These are phyloP conservation scores for Loxodonta africana DNA, from an alignment of 2,113 vertebrate species.

Conservation along the genomic window DNA sequence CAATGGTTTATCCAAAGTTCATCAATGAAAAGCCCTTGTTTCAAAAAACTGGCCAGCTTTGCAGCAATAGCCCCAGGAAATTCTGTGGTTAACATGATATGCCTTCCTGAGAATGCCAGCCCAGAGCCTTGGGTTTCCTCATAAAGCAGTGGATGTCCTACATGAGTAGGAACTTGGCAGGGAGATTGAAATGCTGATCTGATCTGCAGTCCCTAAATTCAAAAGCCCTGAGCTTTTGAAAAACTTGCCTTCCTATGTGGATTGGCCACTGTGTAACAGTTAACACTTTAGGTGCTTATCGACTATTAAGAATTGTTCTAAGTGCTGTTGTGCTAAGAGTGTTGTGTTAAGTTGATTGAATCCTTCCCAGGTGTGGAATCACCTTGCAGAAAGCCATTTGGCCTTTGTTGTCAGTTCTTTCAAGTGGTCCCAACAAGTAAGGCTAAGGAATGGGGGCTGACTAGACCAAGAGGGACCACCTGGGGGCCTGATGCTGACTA, in stretches of 20 bases:
- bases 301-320: not conserved
- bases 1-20: slow-evolving; percentile 12
- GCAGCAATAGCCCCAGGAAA: not conserved
- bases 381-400: not conserved
- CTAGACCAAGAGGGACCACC: too few relatives aligned
- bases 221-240: not conserved
- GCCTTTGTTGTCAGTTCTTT: not conserved
- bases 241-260: not conserved
- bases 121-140: not conserved
- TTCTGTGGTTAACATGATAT: not conserved
- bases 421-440: not conserved
- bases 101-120: not conserved
- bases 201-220: not conserved
- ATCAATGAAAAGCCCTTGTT: not conserved
- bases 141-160: not conserved
- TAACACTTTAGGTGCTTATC: not conserved
- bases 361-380: not conserved
- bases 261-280: not conserved
- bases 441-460: not conserved
- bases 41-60: slow-evolving; percentile 29
- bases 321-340: not conserved
- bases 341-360: not conserved
- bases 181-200: not conserved
- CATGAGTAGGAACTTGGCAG: not conserved
- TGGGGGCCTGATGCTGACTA: not conserved